Conservation (phyloP, 2,797 vertebrate genomes). For the Phalanger gymnotis region DNA sequence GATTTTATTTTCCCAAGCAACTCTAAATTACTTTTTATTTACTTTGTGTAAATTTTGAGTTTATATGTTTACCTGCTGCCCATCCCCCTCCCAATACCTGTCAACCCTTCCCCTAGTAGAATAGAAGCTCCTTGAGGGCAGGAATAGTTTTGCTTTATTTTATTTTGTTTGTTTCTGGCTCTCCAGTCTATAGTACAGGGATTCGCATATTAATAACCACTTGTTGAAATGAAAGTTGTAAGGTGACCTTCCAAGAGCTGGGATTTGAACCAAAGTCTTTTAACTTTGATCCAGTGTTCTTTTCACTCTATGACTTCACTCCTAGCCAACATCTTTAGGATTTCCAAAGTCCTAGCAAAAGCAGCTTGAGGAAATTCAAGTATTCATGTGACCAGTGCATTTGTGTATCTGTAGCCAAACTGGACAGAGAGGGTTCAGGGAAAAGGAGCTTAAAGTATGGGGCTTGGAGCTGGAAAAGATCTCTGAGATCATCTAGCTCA, state of each 20-base stretch:
- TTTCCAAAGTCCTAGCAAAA: not conserved
- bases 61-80: not conserved
- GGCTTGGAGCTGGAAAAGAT: not conserved
- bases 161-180: not conserved
- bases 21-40: not conserved
- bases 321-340: not conserved
- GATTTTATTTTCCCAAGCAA: not conserved
- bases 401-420: not conserved
- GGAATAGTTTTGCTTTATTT: not conserved
- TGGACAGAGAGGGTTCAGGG: not conserved
- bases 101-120: not conserved
- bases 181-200: not conserved
- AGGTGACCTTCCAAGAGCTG: not conserved
- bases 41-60: not conserved
- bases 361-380: not conserved
- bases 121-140: not conserved
- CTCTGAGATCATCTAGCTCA: not conserved
- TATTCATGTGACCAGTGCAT: not conserved
- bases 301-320: not conserved
- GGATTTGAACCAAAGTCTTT: not conserved
- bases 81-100: not conserved
- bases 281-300: not conserved
- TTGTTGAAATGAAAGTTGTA: not conserved
- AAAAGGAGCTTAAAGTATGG: not conserved
- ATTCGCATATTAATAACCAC: not conserved